Base-by-base conservation (phyloP, 2,113 vertebrate species). In the Meleagris gallopavo region DNA sequence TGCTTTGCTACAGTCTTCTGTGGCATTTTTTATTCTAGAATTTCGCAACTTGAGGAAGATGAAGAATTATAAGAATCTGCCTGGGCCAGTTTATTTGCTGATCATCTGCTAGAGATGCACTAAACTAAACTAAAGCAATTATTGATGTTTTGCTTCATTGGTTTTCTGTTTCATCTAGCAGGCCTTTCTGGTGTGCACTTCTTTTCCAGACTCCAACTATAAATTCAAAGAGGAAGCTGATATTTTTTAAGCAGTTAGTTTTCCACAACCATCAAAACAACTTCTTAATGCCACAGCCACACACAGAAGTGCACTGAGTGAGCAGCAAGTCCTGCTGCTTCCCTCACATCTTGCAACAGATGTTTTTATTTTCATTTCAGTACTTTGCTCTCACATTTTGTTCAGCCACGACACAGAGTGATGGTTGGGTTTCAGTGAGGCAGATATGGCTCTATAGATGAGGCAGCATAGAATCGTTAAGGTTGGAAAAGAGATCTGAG, bases 271-370 rank as follows among this genome's bases (percentile, higher is more conserved):
- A 78, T 24, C 11, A 36, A 72, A 84, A 22, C 40, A 72, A 79
- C 25, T 22, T 12, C 52, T 36, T n/a, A 77, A 48, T 22, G 22
- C 57, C 25, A 52, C 50, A 52, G 25, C 25, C 50, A 52, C 29
- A 52, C 29, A 36, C 0, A 1, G 18, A 94, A 60, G 6, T 9
- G 25, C 50, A 27, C 5, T 27, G 27, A 52, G 50, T 9, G 25
- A 74, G 22, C 17, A 32, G 36, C 22, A 65, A 75, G 34, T 55
- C 25, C 38, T 22, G 45, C 38, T 80, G 72, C 15, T 54, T 87
- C 38, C 40, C 45, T 69, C 2, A 0, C 8, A 40, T 48, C 15
- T 54, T 70, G 46, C 1, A 2, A 27, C 1, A 69, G 7, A 5
- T 10, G 9, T 25, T 89, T 90, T 32, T 40, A 57, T 36, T 73